phyloP scores from a whole-genome alignment of 2,113 vertebrate species.

The Dipodomys ordii region DNA sequence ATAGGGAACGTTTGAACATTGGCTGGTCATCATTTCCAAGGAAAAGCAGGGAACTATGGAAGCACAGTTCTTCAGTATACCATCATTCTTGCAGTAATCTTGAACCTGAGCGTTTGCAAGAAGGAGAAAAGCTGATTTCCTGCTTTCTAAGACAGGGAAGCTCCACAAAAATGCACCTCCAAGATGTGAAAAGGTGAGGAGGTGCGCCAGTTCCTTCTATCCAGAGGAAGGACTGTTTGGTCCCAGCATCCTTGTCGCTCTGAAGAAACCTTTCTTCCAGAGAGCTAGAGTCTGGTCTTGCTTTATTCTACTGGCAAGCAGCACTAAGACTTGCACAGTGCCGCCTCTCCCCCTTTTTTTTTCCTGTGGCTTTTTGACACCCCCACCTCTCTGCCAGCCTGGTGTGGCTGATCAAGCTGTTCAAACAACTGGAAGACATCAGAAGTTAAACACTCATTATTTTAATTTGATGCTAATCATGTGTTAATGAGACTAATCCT shows the following conservation, averaged over 20 bases:
- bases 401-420: constrained; percentile 99
- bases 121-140: not conserved
- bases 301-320: constrained; percentile 55
- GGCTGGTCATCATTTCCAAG: not conserved
- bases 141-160: not conserved
- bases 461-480: constrained; percentile 99
- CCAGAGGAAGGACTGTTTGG: not conserved
- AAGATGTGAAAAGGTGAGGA: rapidly evolving
- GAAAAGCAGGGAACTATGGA: not conserved
- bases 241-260: not conserved
- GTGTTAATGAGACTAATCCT: constrained; percentile 99
- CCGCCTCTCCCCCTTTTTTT: constrained; percentile 66
- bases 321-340: not conserved
- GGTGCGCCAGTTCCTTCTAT: not conserved
- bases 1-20: not conserved
- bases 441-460: constrained; percentile 99
- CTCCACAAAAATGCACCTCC: rapidly evolving
- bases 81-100: not conserved
- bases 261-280: not conserved
- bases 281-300: not conserved
- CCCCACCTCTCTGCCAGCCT: constrained; percentile 88
- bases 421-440: constrained; percentile 99
- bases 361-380: constrained; percentile 86
- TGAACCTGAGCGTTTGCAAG: not conserved
- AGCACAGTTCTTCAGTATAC: not conserved